Conservation (phyloP, 2,797 vertebrate species). For the Poeciliopsis infans region DNA sequence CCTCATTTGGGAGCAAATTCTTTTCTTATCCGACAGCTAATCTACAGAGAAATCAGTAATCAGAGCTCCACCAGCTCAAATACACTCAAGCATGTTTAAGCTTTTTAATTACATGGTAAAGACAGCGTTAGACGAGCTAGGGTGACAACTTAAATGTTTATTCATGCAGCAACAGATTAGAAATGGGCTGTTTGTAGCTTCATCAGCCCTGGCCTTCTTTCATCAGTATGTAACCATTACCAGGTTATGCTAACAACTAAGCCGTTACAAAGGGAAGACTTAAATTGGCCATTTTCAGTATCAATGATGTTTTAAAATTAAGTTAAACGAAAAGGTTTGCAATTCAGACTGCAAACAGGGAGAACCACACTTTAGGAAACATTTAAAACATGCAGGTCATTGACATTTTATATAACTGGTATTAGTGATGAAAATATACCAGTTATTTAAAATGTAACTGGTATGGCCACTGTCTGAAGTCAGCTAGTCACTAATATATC, state of each 20-base stretch:
- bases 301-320: background rate
- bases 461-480: no score
- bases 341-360: background rate
- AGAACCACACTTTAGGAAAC: background rate
- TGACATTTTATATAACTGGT: background rate
- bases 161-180: background rate
- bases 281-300: background rate
- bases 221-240: background rate
- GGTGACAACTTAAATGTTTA: background rate
- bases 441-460: no score
- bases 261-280: background rate
- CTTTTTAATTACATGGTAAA: conserved; percentile 6
- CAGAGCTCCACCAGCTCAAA: conserved; percentile 22
- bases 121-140: background rate
- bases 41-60: conserved; percentile 40
- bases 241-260: background rate
- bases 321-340: background rate
- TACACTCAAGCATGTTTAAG: conserved; percentile 3
- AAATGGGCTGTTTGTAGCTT: background rate
- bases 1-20: conserved; percentile 35
- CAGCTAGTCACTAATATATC: background rate
- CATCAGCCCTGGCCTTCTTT: background rate
- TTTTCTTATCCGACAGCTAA: conserved; percentile 38
- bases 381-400: no score
- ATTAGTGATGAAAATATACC: no score